Evolutionary conservation across 2,797 vertebrate species (phyloP).

Genomic region (Anabacerthia variegaticeps): DNA sequence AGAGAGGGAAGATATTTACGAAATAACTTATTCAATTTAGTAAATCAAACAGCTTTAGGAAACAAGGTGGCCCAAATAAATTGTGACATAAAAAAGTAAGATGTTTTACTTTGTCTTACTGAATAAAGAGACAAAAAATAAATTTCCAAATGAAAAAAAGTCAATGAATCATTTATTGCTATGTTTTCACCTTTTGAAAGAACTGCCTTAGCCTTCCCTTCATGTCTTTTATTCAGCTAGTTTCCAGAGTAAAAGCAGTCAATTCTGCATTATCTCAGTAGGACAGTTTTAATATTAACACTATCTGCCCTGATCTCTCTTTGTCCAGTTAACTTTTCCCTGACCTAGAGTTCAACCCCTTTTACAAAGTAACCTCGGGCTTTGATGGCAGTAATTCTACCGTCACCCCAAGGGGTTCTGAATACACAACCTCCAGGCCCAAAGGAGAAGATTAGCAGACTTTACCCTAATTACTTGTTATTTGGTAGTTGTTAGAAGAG

Average conservation of each 20-base stretch:
- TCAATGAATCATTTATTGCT: not conserved
- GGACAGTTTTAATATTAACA: conserved; percentile 61
- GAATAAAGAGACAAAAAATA: not conserved
- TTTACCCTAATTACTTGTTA: conserved; percentile 78
- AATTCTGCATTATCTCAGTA: conserved; percentile 52
- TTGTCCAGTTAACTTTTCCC: conserved; percentile 62
- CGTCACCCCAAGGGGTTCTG: conserved; percentile 47
- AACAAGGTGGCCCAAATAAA: not conserved
- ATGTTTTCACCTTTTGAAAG: not conserved
- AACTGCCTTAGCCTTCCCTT: not conserved
- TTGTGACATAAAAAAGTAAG: not conserved
- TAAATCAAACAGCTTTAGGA: not conserved
- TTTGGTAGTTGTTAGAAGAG: conserved; percentile 77
- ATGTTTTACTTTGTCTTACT: conserved; percentile 9
- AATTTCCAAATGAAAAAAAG: not conserved
- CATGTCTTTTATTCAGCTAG: not conserved
- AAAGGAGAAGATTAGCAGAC: conserved; percentile 75
- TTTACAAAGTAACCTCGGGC: conserved; percentile 56
- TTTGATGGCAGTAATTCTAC: conserved; percentile 68
- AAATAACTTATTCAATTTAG: not conserved
- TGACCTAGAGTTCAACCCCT: conserved; percentile 58
- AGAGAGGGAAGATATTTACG: not conserved
- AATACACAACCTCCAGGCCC: conserved; percentile 62
- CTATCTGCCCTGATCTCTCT: conserved; percentile 56
- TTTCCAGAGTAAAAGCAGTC: conserved; percentile 42